Evolutionary conservation across 2,113 vertebrate genomes (phyloP).

Genomic region (Osmerus mordax): DNA sequence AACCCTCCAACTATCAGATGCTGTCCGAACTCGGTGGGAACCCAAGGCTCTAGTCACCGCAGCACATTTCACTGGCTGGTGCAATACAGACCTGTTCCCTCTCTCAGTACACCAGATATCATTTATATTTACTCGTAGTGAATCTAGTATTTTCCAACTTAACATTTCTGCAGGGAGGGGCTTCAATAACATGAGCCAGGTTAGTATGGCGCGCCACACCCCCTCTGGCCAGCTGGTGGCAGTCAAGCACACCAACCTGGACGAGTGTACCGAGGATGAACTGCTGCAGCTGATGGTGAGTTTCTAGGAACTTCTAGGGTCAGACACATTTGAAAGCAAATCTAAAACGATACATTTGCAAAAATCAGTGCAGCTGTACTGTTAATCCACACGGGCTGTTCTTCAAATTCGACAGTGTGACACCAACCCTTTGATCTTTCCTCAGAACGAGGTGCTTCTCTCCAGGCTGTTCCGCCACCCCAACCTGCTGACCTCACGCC

Average conservation of each 20-base stretch:
- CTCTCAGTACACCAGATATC: no score
- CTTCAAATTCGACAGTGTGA: neutral
- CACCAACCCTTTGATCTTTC: neutral
- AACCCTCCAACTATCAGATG: conserved; percentile 88
- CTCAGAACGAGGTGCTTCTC: conserved; percentile 87
- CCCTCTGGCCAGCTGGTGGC: conserved; percentile 87
- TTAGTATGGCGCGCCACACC: conserved; percentile 85
- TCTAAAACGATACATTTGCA: no score
- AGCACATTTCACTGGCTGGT: no score
- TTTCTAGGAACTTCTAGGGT: neutral
- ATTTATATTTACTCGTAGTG: neutral
- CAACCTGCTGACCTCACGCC: conserved; percentile 87
- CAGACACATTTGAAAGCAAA: no score
- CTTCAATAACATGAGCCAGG: conserved; percentile 89
- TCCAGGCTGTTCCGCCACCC: conserved; percentile 87
- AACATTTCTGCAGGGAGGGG: conserved; percentile 76
- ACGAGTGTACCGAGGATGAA: conserved; percentile 91
- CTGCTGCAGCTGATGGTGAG: conserved; percentile 89
- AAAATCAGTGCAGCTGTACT: neutral
- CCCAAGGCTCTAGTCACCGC: neutral
- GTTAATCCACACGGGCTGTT: neutral
- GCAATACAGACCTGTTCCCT: no score
- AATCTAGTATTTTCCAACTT: neutral
- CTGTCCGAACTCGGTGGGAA: conserved; percentile 90
- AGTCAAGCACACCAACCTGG: conserved; percentile 89